These are phyloP conservation scores for Sardinella longiceps DNA, from an alignment of 2,797 vertebrate genomes.

Conservation along the genomic window DNA sequence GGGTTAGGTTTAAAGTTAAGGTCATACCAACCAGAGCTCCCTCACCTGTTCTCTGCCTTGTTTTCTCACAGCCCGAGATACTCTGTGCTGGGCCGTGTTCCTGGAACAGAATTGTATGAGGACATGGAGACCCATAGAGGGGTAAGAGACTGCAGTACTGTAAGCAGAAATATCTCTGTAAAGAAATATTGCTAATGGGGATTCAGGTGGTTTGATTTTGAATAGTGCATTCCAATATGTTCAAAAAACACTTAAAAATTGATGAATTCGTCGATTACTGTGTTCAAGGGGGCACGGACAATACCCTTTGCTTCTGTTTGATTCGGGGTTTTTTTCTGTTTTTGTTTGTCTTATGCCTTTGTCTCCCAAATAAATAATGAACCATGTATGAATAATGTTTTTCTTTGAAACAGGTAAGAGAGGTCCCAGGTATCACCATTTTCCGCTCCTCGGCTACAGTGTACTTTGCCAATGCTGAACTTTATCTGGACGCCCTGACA, in stretches of 20 bases:
- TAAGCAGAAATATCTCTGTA: no score
- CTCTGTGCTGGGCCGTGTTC: constrained; percentile 77
- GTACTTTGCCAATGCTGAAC: constrained; percentile 93
- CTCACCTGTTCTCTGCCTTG: constrained; percentile 8
- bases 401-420: constrained; percentile 76
- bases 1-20: no score
- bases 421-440: constrained; percentile 90
- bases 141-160: constrained; percentile 56
- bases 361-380: background rate
- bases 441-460: constrained; percentile 90
- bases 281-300: no score
- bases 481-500: constrained; percentile 88
- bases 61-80: constrained; percentile 71
- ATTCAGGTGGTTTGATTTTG: background rate
- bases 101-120: constrained; percentile 79
- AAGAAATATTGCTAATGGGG: no score
- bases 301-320: no score
- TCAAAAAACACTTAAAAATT: no score
- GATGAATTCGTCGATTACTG: no score
- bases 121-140: constrained; percentile 74
- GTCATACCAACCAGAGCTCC: background rate
- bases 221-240: background rate
- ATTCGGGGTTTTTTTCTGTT: no score
- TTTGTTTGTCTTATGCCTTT: no score
- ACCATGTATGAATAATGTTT: background rate